Evolutionary conservation across 2,797 vertebrate genomes (phyloP).

Genomic region (Acrossocheilus wenchowensis): DNA sequence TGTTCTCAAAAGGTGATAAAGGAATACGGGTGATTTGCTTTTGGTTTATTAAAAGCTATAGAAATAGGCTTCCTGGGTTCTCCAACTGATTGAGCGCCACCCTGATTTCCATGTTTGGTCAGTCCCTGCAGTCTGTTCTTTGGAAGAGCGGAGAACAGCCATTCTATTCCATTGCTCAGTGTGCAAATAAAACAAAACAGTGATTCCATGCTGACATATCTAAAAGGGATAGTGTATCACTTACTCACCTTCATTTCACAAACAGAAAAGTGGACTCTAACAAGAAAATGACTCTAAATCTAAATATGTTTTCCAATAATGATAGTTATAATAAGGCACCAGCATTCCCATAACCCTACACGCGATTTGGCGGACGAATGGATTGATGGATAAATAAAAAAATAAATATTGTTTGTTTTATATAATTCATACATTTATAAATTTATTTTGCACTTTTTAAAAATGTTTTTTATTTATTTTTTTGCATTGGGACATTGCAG

Average conservation of each 20-base stretch:
- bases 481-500: not conserved
- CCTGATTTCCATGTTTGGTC: conserved; percentile 47
- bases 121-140: conserved; percentile 40
- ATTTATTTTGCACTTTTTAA: too few relatives aligned
- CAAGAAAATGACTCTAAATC: not conserved
- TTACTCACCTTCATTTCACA: not conserved
- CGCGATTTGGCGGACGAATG: not conserved
- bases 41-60: conserved; percentile 44
- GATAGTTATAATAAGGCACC: not conserved
- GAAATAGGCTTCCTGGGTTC: conserved; percentile 30
- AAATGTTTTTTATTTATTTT: not conserved
- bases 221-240: conserved; percentile 1
- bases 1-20: not conserved
- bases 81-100: conserved; percentile 48
- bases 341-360: not conserved
- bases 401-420: too few relatives aligned
- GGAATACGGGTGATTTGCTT: conserved; percentile 11
- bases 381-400: not conserved
- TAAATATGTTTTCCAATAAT: not conserved
- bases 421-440: too few relatives aligned
- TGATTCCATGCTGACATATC: not conserved
- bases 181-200: not conserved
- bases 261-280: not conserved
- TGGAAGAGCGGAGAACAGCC: not conserved
- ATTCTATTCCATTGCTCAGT: not conserved